phyloP scores from a whole-genome alignment of 2,888 invertebrate genomes.

The Watsonalla cultraria region DNA sequence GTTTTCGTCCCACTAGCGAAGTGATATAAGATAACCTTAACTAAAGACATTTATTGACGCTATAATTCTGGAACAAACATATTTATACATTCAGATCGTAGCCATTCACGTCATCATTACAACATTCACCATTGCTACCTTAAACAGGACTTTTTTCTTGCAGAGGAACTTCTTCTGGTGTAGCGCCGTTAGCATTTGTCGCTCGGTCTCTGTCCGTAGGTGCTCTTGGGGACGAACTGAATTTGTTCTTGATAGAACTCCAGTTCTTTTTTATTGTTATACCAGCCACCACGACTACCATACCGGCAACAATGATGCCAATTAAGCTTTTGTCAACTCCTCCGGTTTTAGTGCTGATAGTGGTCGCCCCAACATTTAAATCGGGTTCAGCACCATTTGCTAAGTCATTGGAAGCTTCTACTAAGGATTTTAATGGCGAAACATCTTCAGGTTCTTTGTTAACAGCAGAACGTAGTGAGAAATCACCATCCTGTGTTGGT shows the following conservation, averaged over 20 bases:
- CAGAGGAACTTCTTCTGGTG: conserved; percentile 66
- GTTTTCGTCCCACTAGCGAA: too few relatives aligned
- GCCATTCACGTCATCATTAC: conserved; percentile 33
- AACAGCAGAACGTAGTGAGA: conserved; percentile 41
- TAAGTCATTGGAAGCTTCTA: conserved; percentile 19
- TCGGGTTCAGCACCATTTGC: conserved; percentile 28
- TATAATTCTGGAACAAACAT: conserved; percentile 33
- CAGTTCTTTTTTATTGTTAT: conserved; percentile 78
- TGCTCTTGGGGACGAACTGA: conserved; percentile 55
- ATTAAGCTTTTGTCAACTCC: conserved; percentile 76
- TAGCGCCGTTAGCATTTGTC: conserved; percentile 45
- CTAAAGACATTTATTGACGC: neutral
- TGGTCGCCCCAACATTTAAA: conserved; percentile 54
- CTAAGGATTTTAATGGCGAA: conserved; percentile 24
- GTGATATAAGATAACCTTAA: neutral
- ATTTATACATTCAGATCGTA: conserved; percentile 60
- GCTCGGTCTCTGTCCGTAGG: conserved; percentile 44
- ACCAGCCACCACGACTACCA: conserved; percentile 72
- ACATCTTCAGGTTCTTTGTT: conserved; percentile 35
- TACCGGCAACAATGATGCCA: conserved; percentile 72
- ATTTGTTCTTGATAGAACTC: conserved; percentile 67
- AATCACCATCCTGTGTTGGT: conserved; percentile 23
- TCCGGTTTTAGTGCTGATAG: conserved; percentile 49
- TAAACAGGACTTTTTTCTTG: conserved; percentile 68
- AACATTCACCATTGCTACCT: conserved; percentile 10